phyloP scores from a whole-genome alignment of 2,888 invertebrate genomes.

The Hypsopygia costalis region DNA sequence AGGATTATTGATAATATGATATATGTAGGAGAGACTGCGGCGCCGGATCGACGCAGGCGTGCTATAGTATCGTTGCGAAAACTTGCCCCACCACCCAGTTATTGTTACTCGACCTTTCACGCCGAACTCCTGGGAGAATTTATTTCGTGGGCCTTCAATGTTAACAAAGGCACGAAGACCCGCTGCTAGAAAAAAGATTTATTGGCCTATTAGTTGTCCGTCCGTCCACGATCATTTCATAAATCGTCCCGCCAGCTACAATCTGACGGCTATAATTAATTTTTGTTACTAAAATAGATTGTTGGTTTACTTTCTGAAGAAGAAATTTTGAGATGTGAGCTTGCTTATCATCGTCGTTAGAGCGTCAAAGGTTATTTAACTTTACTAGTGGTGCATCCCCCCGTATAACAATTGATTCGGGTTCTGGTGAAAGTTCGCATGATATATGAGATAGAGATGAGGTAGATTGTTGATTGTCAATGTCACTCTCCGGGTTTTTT shows the following conservation, averaged over 20 bases:
- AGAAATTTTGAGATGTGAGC: too few species aligned
- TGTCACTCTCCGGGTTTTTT: too few species aligned
- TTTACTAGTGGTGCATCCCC: too few species aligned
- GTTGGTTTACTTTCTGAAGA: neutral
- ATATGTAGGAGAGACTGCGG: too few species aligned
- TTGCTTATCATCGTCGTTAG: too few species aligned
- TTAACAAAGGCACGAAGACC: conserved; percentile 40
- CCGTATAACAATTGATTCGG: too few species aligned
- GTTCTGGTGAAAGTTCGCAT: too few species aligned
- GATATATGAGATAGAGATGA: too few species aligned
- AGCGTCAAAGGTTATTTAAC: too few species aligned
- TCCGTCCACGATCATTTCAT: conserved; percentile 20
- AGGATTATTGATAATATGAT: conserved; percentile 1
- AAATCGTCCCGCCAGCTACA: conserved; percentile 13
- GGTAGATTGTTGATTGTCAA: too few species aligned
- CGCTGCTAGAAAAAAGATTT: conserved; percentile 39
- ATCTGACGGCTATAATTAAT: conserved; percentile 4
- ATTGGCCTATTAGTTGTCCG: conserved; percentile 30
- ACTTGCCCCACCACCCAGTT: conserved; percentile 48
- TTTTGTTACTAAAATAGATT: neutral
- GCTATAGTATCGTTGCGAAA: conserved; percentile 41
- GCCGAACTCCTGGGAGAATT: conserved; percentile 42
- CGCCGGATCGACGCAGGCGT: conserved; percentile 50
- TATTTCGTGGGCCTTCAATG: conserved; percentile 41
- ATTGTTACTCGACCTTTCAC: conserved; percentile 63